Percentiles rank a stretch among this genome's conserved stretches.
These are phyloP conservation scores for Poecilia gillii DNA, from an alignment of 2,797 vertebrate genomes.

Conservation along the genomic window DNA sequence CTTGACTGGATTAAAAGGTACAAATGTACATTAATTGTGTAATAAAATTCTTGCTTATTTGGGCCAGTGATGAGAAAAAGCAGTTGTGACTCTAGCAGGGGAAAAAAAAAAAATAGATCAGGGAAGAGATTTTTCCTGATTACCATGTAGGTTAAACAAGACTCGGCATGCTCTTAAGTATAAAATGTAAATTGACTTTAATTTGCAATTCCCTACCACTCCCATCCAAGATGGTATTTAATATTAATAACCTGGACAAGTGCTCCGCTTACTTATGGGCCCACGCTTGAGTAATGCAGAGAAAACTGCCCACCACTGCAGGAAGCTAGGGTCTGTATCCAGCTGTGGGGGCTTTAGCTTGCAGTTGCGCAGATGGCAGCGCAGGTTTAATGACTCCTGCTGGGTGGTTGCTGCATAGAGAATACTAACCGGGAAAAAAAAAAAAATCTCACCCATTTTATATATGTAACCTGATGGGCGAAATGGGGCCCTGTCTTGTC, in stretches of 20 bases:
- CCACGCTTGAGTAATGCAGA: slow-evolving; percentile 6
- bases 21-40: slow-evolving; percentile 5
- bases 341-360: slow-evolving; percentile 24
- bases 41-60: slow-evolving; percentile 4
- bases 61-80: slow-evolving; percentile 4
- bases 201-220: slow-evolving; percentile 26
- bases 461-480: slow-evolving; percentile 19
- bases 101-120: not conserved
- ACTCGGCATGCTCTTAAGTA: slow-evolving; percentile 9
- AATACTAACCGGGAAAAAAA: slow-evolving; percentile 34
- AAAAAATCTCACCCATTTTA: slow-evolving; percentile 20
- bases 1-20: not conserved
- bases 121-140: slow-evolving; percentile 9
- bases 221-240: slow-evolving; percentile 16
- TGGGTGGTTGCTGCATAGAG: slow-evolving; percentile 36
- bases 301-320: slow-evolving; percentile 20
- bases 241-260: slow-evolving; percentile 25
- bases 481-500: slow-evolving; percentile 22
- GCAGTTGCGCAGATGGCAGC: slow-evolving; percentile 43
- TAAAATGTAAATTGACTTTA: slow-evolving; percentile 23
- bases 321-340: slow-evolving; percentile 14
- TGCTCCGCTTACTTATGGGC: slow-evolving; percentile 9
- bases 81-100: not conserved
- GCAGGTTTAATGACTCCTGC: slow-evolving; percentile 55
- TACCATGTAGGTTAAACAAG: slow-evolving; percentile 11